Evolutionary conservation across 2,797 vertebrate genomes (phyloP).

Genomic region (Anas flavirostris): DNA sequence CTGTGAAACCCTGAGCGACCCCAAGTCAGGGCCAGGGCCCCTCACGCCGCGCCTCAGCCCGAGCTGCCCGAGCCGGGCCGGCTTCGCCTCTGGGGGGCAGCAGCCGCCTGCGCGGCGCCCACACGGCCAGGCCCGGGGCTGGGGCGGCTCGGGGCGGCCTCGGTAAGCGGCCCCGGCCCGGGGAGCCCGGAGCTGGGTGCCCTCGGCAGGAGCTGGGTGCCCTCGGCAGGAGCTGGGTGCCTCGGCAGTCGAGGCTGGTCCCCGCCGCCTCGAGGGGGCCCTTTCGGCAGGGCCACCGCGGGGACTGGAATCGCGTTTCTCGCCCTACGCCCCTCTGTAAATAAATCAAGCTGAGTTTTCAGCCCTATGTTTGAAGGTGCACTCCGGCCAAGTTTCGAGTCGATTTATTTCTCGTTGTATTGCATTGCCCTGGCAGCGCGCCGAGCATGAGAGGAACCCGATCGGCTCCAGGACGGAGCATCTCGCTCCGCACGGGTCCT

Average conservation of each 20-base stretch:
- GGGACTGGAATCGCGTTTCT: slow-evolving; percentile 4
- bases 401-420: slow-evolving; percentile 54
- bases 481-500: background rate
- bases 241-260: too few relatives aligned
- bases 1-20: background rate
- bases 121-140: too few relatives aligned
- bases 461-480: background rate
- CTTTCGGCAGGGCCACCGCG: background rate
- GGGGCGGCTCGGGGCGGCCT: too few relatives aligned
- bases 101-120: background rate
- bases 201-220: too few relatives aligned
- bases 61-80: background rate
- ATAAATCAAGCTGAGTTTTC: slow-evolving; percentile 56
- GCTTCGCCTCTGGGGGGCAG: background rate
- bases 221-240: too few relatives aligned
- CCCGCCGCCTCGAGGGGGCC: background rate
- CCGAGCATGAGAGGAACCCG: background rate
- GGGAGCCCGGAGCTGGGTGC: too few relatives aligned
- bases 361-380: slow-evolving; percentile 26
- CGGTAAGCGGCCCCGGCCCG: too few relatives aligned
- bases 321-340: slow-evolving; percentile 25
- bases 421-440: background rate
- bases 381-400: slow-evolving; percentile 37
- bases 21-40: too few relatives aligned
- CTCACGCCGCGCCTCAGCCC: too few relatives aligned